Evolutionary conservation across 2,113 vertebrate species (phyloP).

Genomic region (Tenebrosternarchus preto): DNA sequence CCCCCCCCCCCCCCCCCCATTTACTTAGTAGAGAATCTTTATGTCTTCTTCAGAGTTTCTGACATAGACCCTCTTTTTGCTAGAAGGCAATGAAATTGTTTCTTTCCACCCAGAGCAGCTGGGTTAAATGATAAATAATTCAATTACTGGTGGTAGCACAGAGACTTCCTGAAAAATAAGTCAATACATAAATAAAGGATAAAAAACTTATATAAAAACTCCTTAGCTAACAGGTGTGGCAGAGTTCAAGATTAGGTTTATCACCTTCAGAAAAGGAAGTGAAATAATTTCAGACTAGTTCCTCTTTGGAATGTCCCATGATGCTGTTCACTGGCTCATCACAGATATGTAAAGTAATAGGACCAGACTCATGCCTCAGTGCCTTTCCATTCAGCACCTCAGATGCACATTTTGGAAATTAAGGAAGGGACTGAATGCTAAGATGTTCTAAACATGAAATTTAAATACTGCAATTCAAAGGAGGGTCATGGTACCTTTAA

Average conservation of each 20-base stretch:
- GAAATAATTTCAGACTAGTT: constrained; percentile 28
- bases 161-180: constrained; percentile 1
- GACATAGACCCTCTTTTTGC: constrained; percentile 2
- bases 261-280: constrained; percentile 16
- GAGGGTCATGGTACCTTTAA: not conserved
- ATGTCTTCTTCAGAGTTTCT: not conserved
- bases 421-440: constrained; percentile 5
- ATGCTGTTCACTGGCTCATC: constrained; percentile 11
- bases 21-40: not conserved
- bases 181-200: not conserved
- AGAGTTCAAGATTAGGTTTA: constrained; percentile 28
- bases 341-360: constrained; percentile 26
- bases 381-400: constrained; percentile 14
- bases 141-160: constrained; percentile 26
- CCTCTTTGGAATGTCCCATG: constrained; percentile 7
- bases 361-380: not conserved
- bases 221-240: constrained; percentile 28
- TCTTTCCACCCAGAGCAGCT: constrained; percentile 25
- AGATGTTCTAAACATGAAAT: not conserved
- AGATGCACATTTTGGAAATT: constrained; percentile 11
- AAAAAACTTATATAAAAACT: not conserved
- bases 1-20: no score
- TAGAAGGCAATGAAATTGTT: not conserved
- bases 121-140: constrained; percentile 43
- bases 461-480: not conserved